phyloP scores from a whole-genome alignment of 1,140 invertebrate species.

The Mercenaria mercenaria region DNA sequence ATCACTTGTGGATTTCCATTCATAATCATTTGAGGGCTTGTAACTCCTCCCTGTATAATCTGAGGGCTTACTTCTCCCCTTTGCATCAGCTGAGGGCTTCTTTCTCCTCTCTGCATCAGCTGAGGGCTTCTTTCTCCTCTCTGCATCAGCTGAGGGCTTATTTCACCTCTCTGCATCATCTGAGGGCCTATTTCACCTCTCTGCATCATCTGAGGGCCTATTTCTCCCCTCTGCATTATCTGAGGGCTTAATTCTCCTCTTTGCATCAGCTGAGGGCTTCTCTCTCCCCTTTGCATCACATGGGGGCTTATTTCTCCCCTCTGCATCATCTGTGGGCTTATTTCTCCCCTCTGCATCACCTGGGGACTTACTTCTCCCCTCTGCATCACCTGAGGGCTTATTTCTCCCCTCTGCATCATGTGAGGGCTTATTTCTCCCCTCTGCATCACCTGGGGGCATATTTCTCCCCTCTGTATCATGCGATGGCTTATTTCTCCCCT shows the following conservation, averaged over 20 bases:
- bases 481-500: neutral
- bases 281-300: neutral
- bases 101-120: slow-evolving; percentile 26
- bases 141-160: slow-evolving; percentile 35
- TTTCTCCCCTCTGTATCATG: neutral
- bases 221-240: neutral
- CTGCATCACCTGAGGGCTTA: slow-evolving; percentile 28
- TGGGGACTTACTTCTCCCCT: neutral
- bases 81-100: neutral
- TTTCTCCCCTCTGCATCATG: slow-evolving; percentile 23
- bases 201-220: slow-evolving; percentile 13
- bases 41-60: neutral
- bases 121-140: neutral
- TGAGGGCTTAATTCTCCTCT: neutral
- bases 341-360: neutral
- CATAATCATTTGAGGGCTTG: slow-evolving; percentile 16
- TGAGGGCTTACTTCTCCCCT: neutral
- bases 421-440: neutral
- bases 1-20: neutral
- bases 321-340: neutral
- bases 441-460: neutral
- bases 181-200: neutral
- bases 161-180: slow-evolving; percentile 21
- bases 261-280: slow-evolving; percentile 14
- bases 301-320: neutral